A percentile compares a stretch with the other conserved stretches of the same genome.
These are phyloP conservation scores for Drosophila maculinotata DNA, from an alignment of 2,888 invertebrate genomes.

Conservation along the genomic window DNA sequence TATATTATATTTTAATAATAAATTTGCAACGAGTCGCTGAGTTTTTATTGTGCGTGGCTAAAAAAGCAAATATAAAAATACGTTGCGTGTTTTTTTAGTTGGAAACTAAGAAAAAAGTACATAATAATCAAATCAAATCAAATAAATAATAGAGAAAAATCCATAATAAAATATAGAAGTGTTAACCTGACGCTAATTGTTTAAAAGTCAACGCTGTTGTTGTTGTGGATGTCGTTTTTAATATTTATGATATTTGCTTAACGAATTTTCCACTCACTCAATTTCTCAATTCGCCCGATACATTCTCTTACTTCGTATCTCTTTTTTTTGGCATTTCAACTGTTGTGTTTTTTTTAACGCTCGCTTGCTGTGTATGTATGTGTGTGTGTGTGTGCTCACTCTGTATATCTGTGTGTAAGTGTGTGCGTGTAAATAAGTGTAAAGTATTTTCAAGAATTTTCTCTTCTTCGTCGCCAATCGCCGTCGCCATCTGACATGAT, in stretches of 20 bases:
- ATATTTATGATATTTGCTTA: constrained; percentile 75
- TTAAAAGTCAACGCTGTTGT: constrained; percentile 44
- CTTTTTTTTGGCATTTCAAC: constrained; percentile 29
- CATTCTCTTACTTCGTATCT: constrained; percentile 5
- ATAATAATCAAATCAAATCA: constrained; percentile 27
- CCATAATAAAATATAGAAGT: constrained; percentile 50
- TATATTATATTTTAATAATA: constrained; percentile 9
- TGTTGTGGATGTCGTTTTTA: constrained; percentile 49
- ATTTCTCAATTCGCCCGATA: constrained; percentile 22
- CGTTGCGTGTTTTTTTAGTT: constrained; percentile 51
- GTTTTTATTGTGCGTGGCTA: constrained; percentile 69
- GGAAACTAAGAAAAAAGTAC: constrained; percentile 26
- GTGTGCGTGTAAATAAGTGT: constrained; percentile 67
- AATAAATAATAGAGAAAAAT: constrained; percentile 8
- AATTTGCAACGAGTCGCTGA: constrained; percentile 25
- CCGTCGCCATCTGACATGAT: constrained; percentile 71
- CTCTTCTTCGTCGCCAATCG: constrained; percentile 59
- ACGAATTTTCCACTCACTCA: constrained; percentile 70
- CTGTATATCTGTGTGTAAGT: constrained; percentile 44
- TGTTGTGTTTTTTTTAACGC: constrained; percentile 62
- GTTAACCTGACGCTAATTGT: constrained; percentile 74
- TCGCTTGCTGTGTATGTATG: constrained; percentile 45
- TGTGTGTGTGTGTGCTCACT: constrained; percentile 39
- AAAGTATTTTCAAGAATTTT: constrained; percentile 77
- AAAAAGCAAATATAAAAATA: constrained; percentile 36